Evolutionary conservation across 2,888 invertebrate species (phyloP).

Genomic region (Rhamphomyia laevipes): DNA sequence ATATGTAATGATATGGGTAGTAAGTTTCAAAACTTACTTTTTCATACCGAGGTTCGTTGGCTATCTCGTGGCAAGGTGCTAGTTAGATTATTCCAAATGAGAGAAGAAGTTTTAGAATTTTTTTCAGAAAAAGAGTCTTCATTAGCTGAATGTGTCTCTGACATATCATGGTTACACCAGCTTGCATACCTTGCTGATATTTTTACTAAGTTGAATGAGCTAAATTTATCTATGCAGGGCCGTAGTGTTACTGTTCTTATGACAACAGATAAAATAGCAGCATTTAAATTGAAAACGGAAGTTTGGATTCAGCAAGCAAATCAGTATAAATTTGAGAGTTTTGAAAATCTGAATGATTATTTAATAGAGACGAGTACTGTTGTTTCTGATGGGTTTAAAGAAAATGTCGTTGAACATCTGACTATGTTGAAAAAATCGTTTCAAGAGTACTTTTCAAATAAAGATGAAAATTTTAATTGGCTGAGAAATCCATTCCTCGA

Average conservation of each 20-base stretch:
- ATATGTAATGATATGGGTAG: not conserved
- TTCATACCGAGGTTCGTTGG: not conserved
- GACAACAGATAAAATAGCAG: not conserved
- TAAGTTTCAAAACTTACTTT: not conserved
- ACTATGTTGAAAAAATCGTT: not conserved
- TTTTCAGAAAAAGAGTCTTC: not conserved
- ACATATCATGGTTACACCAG: no score
- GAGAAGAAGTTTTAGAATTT: not conserved
- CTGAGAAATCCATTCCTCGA: not conserved
- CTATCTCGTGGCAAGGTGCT: not conserved
- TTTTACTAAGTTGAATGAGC: not conserved
- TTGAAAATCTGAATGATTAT: no score
- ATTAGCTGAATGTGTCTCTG: not conserved
- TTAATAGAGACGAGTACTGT: no score
- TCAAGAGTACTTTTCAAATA: not conserved
- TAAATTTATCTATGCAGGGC: not conserved
- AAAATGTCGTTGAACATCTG: no score
- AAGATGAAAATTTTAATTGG: not conserved
- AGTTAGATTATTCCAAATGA: not conserved
- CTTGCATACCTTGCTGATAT: not conserved
- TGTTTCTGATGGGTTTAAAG: no score
- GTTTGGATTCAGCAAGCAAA: not conserved
- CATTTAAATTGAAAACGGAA: not conserved
- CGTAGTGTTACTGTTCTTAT: not conserved
- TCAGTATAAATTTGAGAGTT: no score